Percentiles rank a stretch among this genome's conserved stretches.
Evolutionary conservation across 2,797 vertebrate genomes (phyloP).

Genomic region (Rhodeus uyekii): DNA sequence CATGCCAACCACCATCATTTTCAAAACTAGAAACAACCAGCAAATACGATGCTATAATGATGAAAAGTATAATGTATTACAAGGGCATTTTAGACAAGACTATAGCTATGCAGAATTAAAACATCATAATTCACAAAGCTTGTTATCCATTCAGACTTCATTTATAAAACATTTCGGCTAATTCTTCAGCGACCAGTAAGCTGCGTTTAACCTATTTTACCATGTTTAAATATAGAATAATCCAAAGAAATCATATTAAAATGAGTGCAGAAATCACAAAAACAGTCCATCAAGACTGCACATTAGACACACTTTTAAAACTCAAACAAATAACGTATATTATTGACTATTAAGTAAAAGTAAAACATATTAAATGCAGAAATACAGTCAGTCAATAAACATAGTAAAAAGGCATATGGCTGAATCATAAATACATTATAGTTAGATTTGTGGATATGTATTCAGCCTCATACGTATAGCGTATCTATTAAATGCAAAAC

Average conservation of each 20-base stretch:
- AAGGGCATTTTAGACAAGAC: neutral
- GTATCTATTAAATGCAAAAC: neutral
- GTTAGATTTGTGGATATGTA: neutral
- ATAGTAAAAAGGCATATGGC: neutral
- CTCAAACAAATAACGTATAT: neutral
- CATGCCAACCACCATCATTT: neutral
- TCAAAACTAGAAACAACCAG: slow-evolving; percentile 18
- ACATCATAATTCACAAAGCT: neutral
- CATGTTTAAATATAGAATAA: neutral
- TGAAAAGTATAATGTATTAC: neutral
- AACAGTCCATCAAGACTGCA: neutral
- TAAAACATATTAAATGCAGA: neutral
- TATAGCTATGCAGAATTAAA: neutral
- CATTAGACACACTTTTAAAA: neutral
- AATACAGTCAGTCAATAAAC: neutral
- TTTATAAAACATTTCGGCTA: neutral
- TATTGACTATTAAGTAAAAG: neutral
- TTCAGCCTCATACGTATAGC: neutral
- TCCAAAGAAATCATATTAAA: neutral
- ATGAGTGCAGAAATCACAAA: neutral
- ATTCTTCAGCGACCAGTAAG: neutral
- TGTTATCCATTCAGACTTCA: neutral
- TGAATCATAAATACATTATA: neutral
- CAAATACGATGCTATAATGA: neutral
- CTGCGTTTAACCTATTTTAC: neutral